Percentiles rank a stretch among this genome's conserved stretches.
phyloP scores from a whole-genome alignment of 2,113 vertebrate genomes.

The Microtus ochrogaster region DNA sequence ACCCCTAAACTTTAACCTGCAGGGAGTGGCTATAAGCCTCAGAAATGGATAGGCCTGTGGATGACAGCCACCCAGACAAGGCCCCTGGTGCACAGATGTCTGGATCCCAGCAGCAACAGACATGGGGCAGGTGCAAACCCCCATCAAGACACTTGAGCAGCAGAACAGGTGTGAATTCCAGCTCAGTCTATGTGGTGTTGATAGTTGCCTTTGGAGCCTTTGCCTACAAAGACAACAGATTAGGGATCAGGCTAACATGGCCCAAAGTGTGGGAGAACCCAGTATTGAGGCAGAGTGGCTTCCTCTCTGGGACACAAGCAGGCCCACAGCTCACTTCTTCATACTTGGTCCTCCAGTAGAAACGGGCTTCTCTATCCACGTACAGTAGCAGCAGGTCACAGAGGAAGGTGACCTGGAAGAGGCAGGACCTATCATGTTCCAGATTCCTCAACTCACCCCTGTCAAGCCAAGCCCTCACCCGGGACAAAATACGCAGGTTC shows the following conservation, averaged over 20 bases:
- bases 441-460: neutral
- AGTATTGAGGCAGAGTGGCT: accelerated
- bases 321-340: conserved; percentile 82
- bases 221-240: conserved; percentile 56
- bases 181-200: neutral
- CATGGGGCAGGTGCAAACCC: neutral
- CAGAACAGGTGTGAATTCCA: accelerated
- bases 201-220: conserved; percentile 60
- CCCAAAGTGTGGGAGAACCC: neutral
- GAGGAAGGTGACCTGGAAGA: conserved; percentile 83
- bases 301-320: neutral
- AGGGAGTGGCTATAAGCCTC: neutral
- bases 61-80: neutral
- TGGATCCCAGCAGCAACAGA: neutral
- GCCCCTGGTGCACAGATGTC: neutral
- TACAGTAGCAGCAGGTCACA: conserved; percentile 89
- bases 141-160: neutral
- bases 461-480: neutral
- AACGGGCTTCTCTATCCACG: conserved; percentile 84
- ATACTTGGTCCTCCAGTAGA: conserved; percentile 87
- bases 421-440: neutral
- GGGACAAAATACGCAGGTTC: neutral
- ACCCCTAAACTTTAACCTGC: neutral
- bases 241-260: neutral
- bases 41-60: neutral